These are phyloP conservation scores for Teleogryllus occipitalis DNA, from an alignment of 1,140 invertebrate species.

Conservation along the genomic window DNA sequence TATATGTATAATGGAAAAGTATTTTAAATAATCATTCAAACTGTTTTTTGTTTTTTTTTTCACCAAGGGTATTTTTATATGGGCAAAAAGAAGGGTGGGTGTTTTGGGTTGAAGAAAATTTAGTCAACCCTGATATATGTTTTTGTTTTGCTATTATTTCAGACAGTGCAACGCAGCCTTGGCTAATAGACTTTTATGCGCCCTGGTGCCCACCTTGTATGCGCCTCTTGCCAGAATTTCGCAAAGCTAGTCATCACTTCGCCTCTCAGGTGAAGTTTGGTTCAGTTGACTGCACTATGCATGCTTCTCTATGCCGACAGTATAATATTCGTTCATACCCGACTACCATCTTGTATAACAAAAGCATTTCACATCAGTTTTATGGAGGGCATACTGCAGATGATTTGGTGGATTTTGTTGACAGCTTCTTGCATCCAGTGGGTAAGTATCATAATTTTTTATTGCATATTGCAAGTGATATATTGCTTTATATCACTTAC, in stretches of 20 bases:
- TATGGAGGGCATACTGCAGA: constrained; percentile 50
- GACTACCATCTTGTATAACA: constrained; percentile 63
- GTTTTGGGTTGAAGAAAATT: too few species aligned
- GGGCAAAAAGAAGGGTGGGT: too few species aligned
- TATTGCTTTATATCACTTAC: too few species aligned
- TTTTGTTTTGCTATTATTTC: constrained; percentile 33
- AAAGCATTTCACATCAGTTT: constrained; percentile 48
- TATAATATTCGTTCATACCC: constrained; percentile 64
- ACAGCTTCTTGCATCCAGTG: constrained; percentile 45
- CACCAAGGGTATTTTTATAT: too few species aligned
- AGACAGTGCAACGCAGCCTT: constrained; percentile 34
- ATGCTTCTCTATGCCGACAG: constrained; percentile 44
- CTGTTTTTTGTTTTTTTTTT: too few species aligned
- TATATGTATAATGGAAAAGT: too few species aligned
- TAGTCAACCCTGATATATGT: too few species aligned
- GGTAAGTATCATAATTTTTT: constrained; percentile 29
- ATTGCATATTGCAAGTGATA: too few species aligned
- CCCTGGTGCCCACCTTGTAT: constrained; percentile 81
- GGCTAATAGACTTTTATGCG: constrained; percentile 74
- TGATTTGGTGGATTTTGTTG: constrained; percentile 59
- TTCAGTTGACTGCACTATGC: constrained; percentile 51
- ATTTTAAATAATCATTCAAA: too few species aligned
- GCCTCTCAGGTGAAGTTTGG: constrained; percentile 53
- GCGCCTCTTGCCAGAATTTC: constrained; percentile 59
- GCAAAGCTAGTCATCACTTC: constrained; percentile 54